Base-by-base conservation (phyloP, 1,140 invertebrate genomes). In the Helicoverpa armigera region DNA sequence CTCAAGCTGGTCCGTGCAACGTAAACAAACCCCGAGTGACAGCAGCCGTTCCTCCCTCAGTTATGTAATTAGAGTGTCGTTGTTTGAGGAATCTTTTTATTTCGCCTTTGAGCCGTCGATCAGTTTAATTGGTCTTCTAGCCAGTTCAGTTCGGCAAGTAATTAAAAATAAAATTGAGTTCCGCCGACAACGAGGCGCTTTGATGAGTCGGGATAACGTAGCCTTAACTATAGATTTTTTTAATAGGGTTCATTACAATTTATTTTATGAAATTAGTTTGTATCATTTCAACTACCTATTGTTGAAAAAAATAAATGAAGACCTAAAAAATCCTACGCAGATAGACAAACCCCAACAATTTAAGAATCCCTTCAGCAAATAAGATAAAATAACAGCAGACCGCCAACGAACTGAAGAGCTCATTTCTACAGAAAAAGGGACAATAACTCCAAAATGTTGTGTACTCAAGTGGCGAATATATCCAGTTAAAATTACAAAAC, bases 401-500 rank as follows among this genome's bases (percentile, higher is more conserved):
- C 18, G 61, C 53, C 60, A 29, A 81, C 51, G 61, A 75, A 75
- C 76, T 78, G 0, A 12, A 77, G 75, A 72, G 56, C 58, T 73
- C 67, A 31, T 81, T 76, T 29, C 14, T 74, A 54, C 16, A 18
- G 60, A 65, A 50, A 50, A 77, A 77, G 48, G 43, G 60, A n/a
- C 75, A 77, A 77, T 77, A 77, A 67, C 23, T 67, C 16, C 50
- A 23, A 54, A 56, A 65, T 50, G 58, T 43, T 77, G 75, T 77
- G 75, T 48, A 54, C 61, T 77, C 61, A 11, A 67, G 75, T 77
- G 75, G 61, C 60, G 67, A 77, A 77, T 67, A 77, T 67, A 77
- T 67, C 75, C 75, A 67, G 75, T 77, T 77, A 77, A 77, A 77
- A 77, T 77, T 77, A 77, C 75, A 65, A 65, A 77, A 77, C 75